phyloP scores from a whole-genome alignment of 2,797 vertebrate species.

The Rhinella marina region DNA sequence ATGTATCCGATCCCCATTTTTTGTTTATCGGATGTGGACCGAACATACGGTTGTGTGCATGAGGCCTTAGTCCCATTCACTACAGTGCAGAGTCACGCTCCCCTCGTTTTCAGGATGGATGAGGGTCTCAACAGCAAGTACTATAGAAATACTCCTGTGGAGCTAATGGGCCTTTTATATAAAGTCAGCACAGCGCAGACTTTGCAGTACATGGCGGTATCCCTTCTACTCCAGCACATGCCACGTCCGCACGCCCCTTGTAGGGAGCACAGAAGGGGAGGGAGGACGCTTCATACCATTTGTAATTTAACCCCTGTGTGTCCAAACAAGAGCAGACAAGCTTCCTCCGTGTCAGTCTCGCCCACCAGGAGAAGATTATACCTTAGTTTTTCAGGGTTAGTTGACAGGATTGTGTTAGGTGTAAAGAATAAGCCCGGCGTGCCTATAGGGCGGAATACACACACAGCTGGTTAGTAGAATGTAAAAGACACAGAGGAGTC shows the following conservation, averaged over 20 bases:
- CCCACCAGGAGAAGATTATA: neutral
- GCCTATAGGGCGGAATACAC: slow-evolving; percentile 1
- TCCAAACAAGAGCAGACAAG: neutral
- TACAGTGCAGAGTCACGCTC: too few species aligned
- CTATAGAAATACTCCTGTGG: too few species aligned
- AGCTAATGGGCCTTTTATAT: too few species aligned
- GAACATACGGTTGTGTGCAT: too few species aligned
- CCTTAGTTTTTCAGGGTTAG: neutral
- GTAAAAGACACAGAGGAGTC: neutral
- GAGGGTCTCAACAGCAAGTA: too few species aligned
- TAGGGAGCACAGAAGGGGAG: neutral
- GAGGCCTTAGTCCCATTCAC: too few species aligned
- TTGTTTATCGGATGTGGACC: too few species aligned
- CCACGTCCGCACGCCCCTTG: slow-evolving; percentile 49
- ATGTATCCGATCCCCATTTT: too few species aligned
- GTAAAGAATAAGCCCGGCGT: neutral
- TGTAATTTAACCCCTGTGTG: neutral
- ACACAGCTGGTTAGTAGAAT: neutral
- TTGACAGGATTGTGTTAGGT: neutral
- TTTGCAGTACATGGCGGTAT: neutral
- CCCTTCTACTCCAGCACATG: slow-evolving; percentile 8
- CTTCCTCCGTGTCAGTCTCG: neutral
- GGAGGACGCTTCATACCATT: neutral
- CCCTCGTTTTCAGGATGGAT: too few species aligned
- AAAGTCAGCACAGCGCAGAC: too few species aligned